Conservation (phyloP, 1,140 invertebrate species). For the Trigoniulus corallinus region DNA sequence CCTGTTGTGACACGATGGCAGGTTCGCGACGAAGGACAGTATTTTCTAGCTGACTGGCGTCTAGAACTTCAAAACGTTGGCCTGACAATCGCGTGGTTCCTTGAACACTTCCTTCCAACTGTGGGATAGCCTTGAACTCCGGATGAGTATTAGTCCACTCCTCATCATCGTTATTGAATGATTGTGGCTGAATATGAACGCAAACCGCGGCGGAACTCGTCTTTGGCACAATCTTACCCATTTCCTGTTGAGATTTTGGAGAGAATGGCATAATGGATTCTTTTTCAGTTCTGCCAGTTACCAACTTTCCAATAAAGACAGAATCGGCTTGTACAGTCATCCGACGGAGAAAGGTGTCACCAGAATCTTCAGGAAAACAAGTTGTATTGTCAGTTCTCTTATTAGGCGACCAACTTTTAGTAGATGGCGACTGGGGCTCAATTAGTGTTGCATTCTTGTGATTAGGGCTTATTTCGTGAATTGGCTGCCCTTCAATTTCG, state of each 20-base stretch:
- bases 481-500: not conserved
- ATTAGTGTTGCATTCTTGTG: too few relatives aligned
- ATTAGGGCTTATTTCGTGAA: too few relatives aligned
- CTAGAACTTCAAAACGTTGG: slow-evolving; percentile 6
- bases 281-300: not conserved
- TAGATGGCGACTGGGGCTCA: not conserved
- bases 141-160: slow-evolving; percentile 37
- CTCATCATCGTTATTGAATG: slow-evolving; percentile 30
- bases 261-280: not conserved
- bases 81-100: not conserved
- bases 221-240: too few relatives aligned
- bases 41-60: slow-evolving; percentile 4
- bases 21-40: slow-evolving; percentile 2
- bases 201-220: not conserved
- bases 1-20: slow-evolving; percentile 4
- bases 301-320: not conserved
- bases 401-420: not conserved
- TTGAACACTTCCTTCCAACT: not conserved
- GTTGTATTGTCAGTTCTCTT: not conserved
- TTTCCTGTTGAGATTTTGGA: too few relatives aligned
- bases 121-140: not conserved
- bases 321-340: not conserved
- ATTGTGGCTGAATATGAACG: not conserved
- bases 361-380: not conserved
- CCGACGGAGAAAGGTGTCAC: not conserved